Evolutionary conservation across 2,888 invertebrate species (phyloP).

Genomic region (Elgonia sp.): DNA sequence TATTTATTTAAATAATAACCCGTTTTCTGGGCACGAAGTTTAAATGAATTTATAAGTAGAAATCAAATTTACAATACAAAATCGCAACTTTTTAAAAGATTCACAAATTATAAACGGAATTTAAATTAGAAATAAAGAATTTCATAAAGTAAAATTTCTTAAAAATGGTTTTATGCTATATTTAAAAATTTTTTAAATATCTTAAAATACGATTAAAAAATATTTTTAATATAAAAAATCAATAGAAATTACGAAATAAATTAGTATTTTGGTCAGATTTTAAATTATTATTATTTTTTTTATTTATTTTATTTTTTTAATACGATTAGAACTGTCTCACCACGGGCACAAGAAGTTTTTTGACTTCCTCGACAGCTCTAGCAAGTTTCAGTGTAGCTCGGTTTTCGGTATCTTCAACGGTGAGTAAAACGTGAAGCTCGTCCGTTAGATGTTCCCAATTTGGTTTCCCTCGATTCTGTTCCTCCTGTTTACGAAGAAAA

Average conservation of each 20-base stretch:
- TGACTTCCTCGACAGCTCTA: slow-evolving; percentile 98
- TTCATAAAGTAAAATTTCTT: too few species aligned
- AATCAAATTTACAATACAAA: too few species aligned
- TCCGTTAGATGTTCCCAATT: slow-evolving; percentile 99
- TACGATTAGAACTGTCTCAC: slow-evolving; percentile 86
- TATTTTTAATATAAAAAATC: not conserved
- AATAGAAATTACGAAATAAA: not conserved
- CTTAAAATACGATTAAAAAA: not conserved
- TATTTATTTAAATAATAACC: not conserved
- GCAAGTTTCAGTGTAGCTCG: slow-evolving; percentile 97
- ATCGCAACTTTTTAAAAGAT: too few species aligned
- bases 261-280: slow-evolving; percentile 3
- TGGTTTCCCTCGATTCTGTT: slow-evolving; percentile 99
- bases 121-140: too few species aligned
- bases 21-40: too few species aligned
- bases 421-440: slow-evolving; percentile 98
- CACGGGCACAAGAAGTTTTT: slow-evolving; percentile 98
- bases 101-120: too few species aligned
- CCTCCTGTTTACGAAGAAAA: slow-evolving; percentile 91
- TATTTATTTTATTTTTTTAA: too few species aligned
- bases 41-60: too few species aligned
- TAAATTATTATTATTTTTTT: too few species aligned
- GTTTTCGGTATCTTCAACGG: slow-evolving; percentile 99
- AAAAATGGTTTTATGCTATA: too few species aligned
- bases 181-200: too few species aligned